Evolutionary conservation across 2,113 vertebrate genomes (phyloP).

Genomic region (Zosterops borbonicus): DNA sequence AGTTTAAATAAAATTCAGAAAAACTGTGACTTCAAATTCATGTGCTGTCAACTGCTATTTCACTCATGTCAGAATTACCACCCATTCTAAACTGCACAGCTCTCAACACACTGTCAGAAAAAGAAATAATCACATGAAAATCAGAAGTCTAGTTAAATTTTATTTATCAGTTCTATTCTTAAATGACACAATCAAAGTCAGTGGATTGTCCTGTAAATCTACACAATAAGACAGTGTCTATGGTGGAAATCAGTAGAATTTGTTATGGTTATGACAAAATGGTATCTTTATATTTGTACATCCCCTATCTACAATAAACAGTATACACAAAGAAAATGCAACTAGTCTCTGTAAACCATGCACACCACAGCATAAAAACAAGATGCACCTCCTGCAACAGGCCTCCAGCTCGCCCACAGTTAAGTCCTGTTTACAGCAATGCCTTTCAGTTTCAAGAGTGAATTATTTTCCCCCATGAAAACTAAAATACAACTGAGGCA

Average conservation of each 20-base stretch:
- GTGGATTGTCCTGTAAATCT: conserved; percentile 70
- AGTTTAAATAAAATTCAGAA: background rate
- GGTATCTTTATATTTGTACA: conserved; percentile 67
- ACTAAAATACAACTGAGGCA: conserved; percentile 48
- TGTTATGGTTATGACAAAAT: conserved; percentile 73
- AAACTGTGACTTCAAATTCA: background rate
- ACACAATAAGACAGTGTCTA: conserved; percentile 74
- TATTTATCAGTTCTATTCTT: conserved; percentile 78
- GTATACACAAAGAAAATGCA: conserved; percentile 76
- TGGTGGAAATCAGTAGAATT: conserved; percentile 63
- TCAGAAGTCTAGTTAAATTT: conserved; percentile 73
- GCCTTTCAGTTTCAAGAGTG: conserved; percentile 45
- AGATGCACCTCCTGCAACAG: conserved; percentile 63
- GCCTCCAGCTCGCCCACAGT: background rate
- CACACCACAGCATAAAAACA: conserved; percentile 76
- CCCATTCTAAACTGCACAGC: background rate
- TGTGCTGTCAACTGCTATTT: background rate
- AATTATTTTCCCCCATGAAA: conserved; percentile 19
- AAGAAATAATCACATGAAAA: conserved; percentile 44
- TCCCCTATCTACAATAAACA: conserved; percentile 77
- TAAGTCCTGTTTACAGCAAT: conserved; percentile 51
- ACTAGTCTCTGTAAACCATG: conserved; percentile 75
- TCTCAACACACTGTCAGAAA: background rate
- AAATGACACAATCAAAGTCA: conserved; percentile 80
- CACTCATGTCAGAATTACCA: background rate